phyloP scores from a whole-genome alignment of 2,888 invertebrate genomes.

The Arctia plantaginis region DNA sequence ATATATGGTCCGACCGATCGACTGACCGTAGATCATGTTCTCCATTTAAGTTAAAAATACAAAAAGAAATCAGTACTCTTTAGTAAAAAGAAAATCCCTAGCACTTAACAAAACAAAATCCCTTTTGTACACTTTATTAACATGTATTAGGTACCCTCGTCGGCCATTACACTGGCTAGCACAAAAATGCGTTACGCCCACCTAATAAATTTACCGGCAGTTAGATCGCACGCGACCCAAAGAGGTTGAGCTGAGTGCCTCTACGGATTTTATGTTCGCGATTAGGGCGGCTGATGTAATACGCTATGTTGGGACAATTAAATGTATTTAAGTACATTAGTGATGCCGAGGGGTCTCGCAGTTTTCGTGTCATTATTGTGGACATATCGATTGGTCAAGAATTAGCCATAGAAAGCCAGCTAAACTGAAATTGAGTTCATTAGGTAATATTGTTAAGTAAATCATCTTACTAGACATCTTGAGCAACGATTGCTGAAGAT shows the following conservation, averaged over 20 bases:
- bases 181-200: slow-evolving; percentile 62
- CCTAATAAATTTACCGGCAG: slow-evolving; percentile 63
- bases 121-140: slow-evolving; percentile 47
- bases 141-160: slow-evolving; percentile 50
- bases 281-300: slow-evolving; percentile 49
- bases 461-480: no score
- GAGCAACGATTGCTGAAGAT: no score
- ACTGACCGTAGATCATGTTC: neutral
- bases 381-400: neutral
- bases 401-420: neutral
- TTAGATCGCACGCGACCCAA: slow-evolving; percentile 58
- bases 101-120: slow-evolving; percentile 28
- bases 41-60: neutral
- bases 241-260: slow-evolving; percentile 55
- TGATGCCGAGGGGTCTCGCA: neutral
- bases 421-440: no score
- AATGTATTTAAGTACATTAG: slow-evolving; percentile 36
- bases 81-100: slow-evolving; percentile 1
- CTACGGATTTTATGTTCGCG: slow-evolving; percentile 57
- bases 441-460: no score
- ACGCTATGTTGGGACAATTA: slow-evolving; percentile 44
- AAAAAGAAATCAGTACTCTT: neutral
- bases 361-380: neutral
- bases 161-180: slow-evolving; percentile 56
- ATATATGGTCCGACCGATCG: neutral